phyloP scores from a whole-genome alignment of 2,113 vertebrate genomes.

The Orycteropus afer region DNA sequence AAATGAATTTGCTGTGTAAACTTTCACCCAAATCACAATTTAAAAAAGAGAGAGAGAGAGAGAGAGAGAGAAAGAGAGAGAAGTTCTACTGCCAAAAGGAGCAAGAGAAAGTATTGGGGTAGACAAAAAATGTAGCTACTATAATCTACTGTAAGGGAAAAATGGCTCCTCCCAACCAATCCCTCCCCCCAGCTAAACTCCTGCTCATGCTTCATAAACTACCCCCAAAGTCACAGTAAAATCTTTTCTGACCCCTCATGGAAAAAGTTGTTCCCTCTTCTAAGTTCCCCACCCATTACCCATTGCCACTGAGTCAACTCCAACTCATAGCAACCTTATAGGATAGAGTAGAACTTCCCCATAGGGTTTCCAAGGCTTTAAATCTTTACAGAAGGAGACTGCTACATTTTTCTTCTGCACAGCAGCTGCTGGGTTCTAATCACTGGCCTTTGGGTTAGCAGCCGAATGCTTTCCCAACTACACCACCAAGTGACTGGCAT shows the following conservation, averaged over 20 bases:
- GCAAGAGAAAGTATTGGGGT: neutral
- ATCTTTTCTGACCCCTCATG: neutral
- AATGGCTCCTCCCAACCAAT: neutral
- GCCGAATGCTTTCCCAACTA: neutral
- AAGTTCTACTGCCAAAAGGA: neutral
- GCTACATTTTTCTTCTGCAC: too few species aligned
- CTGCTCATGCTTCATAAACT: neutral
- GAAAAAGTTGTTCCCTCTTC: neutral
- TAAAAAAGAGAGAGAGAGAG: too few species aligned
- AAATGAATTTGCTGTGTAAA: too few species aligned
- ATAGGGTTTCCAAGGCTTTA: too few species aligned
- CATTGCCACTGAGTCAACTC: neutral
- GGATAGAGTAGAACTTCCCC: too few species aligned
- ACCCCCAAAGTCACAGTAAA: neutral
- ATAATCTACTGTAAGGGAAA: neutral
- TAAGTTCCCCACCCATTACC: neutral
- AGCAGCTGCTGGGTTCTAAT: neutral
- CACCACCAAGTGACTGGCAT: neutral
- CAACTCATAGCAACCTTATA: too few species aligned
- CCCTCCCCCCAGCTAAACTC: neutral
- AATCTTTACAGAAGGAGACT: too few species aligned
- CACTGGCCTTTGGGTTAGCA: neutral
- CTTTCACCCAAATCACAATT: too few species aligned
- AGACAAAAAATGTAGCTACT: neutral
- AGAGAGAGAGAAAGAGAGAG: too few species aligned